Base-by-base conservation (phyloP, 2,113 vertebrate species). In the Rhinogobius similis region DNA sequence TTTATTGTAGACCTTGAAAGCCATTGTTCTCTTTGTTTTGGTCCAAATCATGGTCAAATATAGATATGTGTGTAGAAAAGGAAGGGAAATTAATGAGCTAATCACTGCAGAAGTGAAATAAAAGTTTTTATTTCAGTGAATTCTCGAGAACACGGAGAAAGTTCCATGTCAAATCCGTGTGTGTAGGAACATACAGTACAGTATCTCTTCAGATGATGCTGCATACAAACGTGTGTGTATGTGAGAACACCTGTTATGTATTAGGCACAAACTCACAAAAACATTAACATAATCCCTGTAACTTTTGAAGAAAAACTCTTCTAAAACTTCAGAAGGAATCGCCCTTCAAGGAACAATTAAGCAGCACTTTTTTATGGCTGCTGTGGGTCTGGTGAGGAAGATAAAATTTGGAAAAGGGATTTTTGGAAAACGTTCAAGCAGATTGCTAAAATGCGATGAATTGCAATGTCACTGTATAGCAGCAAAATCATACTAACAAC, bases 321-420 rank as follows among this genome's bases (percentile, higher is more conserved):
- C 78, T 87, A 79, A 86, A 89, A 90, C 76, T 87, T 86, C 43
- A 18, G 56, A 59, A 55, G 70, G 73, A 78, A 82, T 84, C 83
- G 78, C 72, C 61, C 76, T 67, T 56, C 21, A 27, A 88, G 84
- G 79, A 79, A 77, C 41, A 86, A 76, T 72, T 75, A 82, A 88
- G 85, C 84, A 50, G 62, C 79, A 80, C 72, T 0, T 80, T 46
- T 90, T 88, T 88, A 89, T 67, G 77, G 86, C 73, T 81, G 72
- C 50, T 83, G 76, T 67, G 78, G 78, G 73, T 76, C 75, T 44
- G 64, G 77, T 80, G 52, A 80, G 82, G 76, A 77, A 87, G 82
- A 76, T 77, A 87, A 72, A 75, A 88, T 88, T 89, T 89, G 78
- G 72, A 84, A 77, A 87, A 75, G 81, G 85, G 81, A 82, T 89